A percentile compares a stretch with the other conserved stretches of the same genome.
phyloP scores from a whole-genome alignment of 2,113 vertebrate species.

The Eudorcas thomsonii region DNA sequence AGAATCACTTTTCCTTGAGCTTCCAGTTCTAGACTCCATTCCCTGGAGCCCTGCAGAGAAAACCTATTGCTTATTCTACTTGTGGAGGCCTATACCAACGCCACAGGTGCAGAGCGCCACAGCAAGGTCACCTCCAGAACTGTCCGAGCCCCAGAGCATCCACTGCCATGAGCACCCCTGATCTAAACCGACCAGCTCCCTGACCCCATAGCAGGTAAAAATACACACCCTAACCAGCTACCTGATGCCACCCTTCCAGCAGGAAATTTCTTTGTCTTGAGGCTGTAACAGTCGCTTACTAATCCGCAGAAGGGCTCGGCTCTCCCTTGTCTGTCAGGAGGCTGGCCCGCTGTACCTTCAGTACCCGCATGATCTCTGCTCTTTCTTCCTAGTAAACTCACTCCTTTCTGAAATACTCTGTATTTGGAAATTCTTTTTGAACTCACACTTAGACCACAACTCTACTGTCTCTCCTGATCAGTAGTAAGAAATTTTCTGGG shows the following conservation, averaged over 20 bases:
- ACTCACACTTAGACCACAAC: neutral
- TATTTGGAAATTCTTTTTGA: neutral
- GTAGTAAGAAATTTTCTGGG: neutral
- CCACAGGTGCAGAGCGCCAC: neutral
- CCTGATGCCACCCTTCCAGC: neutral
- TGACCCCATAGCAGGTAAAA: neutral
- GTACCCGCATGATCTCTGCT: neutral
- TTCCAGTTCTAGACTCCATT: neutral
- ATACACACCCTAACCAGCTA: neutral
- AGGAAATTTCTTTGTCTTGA: neutral
- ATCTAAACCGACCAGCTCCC: neutral
- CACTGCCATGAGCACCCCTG: neutral
- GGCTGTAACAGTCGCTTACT: neutral
- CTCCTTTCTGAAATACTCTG: neutral
- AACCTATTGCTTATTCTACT: neutral
- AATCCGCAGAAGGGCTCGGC: neutral
- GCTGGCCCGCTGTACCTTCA: neutral
- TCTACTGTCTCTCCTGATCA: neutral
- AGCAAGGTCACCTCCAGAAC: neutral
- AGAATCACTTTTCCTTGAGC: neutral
- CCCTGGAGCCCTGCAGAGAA: neutral
- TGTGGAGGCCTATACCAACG: neutral
- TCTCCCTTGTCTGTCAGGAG: neutral
- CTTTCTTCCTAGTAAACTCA: neutral
- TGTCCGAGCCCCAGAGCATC: neutral